Evolutionary conservation across 2,113 vertebrate genomes (phyloP).

Genomic region (Ia io): DNA sequence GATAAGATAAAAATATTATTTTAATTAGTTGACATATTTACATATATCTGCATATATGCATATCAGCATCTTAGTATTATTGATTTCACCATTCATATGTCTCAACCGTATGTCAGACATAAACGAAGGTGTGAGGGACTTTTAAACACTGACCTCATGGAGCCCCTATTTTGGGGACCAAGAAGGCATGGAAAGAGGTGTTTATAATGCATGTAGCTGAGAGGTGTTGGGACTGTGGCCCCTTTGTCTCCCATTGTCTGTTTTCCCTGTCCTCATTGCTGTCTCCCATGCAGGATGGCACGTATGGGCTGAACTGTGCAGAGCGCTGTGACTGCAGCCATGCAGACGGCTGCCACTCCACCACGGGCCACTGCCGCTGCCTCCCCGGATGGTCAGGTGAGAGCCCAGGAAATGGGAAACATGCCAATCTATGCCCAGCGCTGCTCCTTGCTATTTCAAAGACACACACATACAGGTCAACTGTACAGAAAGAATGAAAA

Average conservation of each 20-base stretch:
- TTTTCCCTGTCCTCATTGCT: background rate
- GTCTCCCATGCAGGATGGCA: slow-evolving; percentile 87
- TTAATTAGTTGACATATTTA: background rate
- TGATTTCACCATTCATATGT: background rate
- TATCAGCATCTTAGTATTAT: background rate
- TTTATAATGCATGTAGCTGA: background rate
- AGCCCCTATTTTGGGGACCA: background rate
- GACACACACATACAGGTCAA: background rate
- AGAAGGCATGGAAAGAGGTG: background rate
- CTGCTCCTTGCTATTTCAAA: background rate
- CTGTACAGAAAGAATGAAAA: background rate
- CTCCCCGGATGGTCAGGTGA: slow-evolving; percentile 97
- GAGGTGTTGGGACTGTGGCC: background rate
- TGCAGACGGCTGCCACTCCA: slow-evolving; percentile 94
- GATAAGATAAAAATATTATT: background rate
- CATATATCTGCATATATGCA: background rate
- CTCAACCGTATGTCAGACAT: background rate
- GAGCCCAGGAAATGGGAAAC: background rate
- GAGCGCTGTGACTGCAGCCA: slow-evolving; percentile 98
- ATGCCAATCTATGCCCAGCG: fast-evolving
- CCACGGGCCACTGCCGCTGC: slow-evolving; percentile 94
- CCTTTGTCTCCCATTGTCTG: fast-evolving
- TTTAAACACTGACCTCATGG: background rate
- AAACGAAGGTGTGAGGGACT: background rate
- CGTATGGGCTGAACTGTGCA: slow-evolving; percentile 91